A percentile compares a stretch with the other conserved stretches of the same genome.
Evolutionary conservation across 37 sponge, comb jelly and placozoan genomes (phyloP).

Genomic region (Ephydatia muelleri): DNA sequence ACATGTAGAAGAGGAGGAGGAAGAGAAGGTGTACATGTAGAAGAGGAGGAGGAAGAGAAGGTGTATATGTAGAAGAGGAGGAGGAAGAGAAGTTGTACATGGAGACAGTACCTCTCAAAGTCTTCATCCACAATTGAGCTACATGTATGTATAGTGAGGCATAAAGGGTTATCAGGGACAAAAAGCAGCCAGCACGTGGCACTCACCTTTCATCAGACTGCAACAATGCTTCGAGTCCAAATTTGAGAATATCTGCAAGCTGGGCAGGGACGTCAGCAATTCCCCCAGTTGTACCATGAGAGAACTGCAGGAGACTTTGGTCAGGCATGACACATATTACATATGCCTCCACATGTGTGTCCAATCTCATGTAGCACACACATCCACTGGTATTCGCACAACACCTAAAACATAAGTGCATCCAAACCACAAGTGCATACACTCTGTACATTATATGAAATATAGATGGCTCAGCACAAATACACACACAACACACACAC

Average conservation of each 20-base stretch:
- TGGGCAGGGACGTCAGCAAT: not conserved
- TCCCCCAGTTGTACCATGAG: slow-evolving; percentile 42
- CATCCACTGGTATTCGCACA: too few relatives aligned
- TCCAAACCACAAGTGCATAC: too few relatives aligned
- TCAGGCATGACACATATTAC: too few relatives aligned
- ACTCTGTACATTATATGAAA: not conserved
- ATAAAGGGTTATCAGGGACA: not conserved
- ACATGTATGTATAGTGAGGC: not conserved
- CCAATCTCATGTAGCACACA: too few relatives aligned
- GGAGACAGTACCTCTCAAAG: slow-evolving; percentile 64
- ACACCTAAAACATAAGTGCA: too few relatives aligned
- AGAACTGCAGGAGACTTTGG: slow-evolving; percentile 32
- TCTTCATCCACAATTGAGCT: slow-evolving; percentile 54
- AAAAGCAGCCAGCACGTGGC: not conserved
- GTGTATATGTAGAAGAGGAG: too few relatives aligned
- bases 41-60: too few relatives aligned
- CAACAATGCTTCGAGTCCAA: slow-evolving; percentile 70
- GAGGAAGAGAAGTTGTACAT: not conserved
- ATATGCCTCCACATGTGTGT: too few relatives aligned
- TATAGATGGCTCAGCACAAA: too few relatives aligned
- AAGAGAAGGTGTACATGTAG: too few relatives aligned
- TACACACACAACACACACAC: too few relatives aligned
- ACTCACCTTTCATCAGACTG: slow-evolving; percentile 55
- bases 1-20: too few relatives aligned
- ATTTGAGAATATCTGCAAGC: slow-evolving; percentile 76